Base-by-base conservation (phyloP, 2,797 vertebrate genomes). In the Sebastes kiyomatsui region DNA sequence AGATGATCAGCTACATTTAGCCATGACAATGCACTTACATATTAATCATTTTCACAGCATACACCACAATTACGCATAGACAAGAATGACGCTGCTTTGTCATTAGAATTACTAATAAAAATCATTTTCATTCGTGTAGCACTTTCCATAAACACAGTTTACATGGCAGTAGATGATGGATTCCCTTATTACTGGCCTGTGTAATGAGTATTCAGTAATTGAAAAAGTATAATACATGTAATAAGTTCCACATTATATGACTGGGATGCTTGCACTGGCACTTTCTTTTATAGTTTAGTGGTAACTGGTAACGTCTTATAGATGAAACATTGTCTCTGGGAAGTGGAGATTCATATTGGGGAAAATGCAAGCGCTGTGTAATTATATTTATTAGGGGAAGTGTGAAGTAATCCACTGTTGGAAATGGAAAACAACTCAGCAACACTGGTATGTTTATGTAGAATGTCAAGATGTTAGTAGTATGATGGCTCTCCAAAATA, bases 391-490 rank as follows among this genome's bases (percentile, higher is more conserved):
- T 67, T 13, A 6, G 52, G 5, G 32, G 11, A 79, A 56, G 64
- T 78, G 22, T 73, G 12, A 66, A 13, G 28, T 38, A 12, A 33
- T 69, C n/a, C 33, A 58, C 22, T 58, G 22, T 52, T 72, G 66
- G 79, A 80, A 69, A 79, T 79, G 69, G 46, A 74, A 80, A 88
- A 88, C 28, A 75, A 75, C 85, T 90, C 83, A 74, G 72, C 84
- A 90, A 84, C 85, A 93, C 88, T 92, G 88, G 86, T 91, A 74
- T 80, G 35, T 87, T 87, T 82, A 71, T 81, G 74, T 77, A 85
- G 56, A 91, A 93, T 95, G 94, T 93, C 83, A 83, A 67, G 89
- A 90, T 93, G 87, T 93, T 84, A 77, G 28, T 92, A 82, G 88
- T 92, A 56, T 87, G 87, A 86, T 86, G 86, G 92, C 92, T 86